Evolutionary conservation across 2,113 vertebrate genomes (phyloP).

Genomic region (Tragelaphus scriptus): DNA sequence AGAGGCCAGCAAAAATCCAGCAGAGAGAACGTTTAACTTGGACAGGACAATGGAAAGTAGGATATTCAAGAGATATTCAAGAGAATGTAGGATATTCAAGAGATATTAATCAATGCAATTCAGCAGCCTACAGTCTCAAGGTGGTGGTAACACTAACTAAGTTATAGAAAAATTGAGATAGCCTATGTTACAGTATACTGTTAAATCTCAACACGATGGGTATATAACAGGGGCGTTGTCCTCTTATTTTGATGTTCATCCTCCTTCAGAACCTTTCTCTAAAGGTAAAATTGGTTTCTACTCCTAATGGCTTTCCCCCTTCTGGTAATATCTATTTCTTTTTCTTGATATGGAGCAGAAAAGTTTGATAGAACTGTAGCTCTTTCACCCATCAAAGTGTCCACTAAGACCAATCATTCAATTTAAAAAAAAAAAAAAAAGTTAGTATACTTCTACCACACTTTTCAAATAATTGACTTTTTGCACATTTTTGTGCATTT

Average conservation of each 20-base stretch:
- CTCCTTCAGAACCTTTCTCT: not conserved
- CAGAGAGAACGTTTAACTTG: not conserved
- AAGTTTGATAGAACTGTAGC: not conserved
- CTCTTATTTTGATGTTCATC: not conserved
- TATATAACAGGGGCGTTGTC: too few relatives aligned
- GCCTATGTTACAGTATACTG: not conserved
- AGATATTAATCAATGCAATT: not conserved
- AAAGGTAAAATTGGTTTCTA: not conserved
- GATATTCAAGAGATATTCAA: not conserved
- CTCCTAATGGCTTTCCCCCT: not conserved
- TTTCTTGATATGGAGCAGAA: not conserved
- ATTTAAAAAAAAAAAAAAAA: not conserved
- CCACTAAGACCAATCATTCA: too few relatives aligned
- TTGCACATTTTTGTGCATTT: not conserved
- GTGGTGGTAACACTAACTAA: not conserved
- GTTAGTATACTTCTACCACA: not conserved
- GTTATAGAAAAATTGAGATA: too few relatives aligned
- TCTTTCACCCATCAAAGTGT: not conserved
- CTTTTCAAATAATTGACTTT: not conserved
- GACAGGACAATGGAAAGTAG: not conserved
- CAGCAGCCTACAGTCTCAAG: not conserved
- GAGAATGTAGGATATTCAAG: not conserved
- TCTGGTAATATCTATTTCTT: not conserved
- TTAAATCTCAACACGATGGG: not conserved
- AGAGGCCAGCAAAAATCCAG: not conserved